Percentiles rank a stretch among this genome's conserved stretches.
Conservation (phyloP, 2,888 invertebrate species). For the Dasysyrphus tricinctus region DNA sequence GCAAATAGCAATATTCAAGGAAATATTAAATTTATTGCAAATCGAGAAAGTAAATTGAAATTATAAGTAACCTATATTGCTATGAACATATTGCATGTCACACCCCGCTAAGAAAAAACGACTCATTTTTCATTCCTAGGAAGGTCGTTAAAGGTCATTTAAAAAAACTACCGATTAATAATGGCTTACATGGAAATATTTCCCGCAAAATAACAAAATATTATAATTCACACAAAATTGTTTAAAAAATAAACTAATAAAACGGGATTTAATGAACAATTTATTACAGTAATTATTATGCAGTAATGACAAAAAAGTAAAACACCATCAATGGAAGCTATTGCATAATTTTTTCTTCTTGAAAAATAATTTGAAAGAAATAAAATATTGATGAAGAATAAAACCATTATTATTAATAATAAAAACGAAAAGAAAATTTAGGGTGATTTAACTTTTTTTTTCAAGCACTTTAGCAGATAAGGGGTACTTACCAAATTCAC, state of each 20-base stretch:
- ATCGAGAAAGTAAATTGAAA: not conserved
- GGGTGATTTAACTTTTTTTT: not conserved
- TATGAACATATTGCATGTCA: not conserved
- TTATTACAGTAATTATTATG: not conserved
- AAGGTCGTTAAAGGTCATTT: conserved; percentile 70
- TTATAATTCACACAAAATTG: not conserved
- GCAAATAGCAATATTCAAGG: not conserved
- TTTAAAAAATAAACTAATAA: not conserved
- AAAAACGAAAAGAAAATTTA: not conserved
- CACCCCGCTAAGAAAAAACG: not conserved
- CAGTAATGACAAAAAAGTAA: not conserved
- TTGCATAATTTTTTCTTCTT: conserved; percentile 1
- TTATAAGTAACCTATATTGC: not conserved
- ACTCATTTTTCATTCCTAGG: conserved; percentile 27
- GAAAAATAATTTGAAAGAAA: not conserved
- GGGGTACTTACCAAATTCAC: conserved; percentile 69
- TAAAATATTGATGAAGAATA: not conserved
- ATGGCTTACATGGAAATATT: not conserved
- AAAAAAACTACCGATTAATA: conserved; percentile 29
- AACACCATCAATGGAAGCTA: not conserved
- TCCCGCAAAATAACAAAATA: not conserved
- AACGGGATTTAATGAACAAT: not conserved
- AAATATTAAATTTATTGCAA: not conserved
- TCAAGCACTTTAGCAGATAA: not conserved
- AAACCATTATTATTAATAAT: not conserved